These are phyloP conservation scores for Chionodraco myersi DNA, from an alignment of 2,113 vertebrate species.

Conservation along the genomic window DNA sequence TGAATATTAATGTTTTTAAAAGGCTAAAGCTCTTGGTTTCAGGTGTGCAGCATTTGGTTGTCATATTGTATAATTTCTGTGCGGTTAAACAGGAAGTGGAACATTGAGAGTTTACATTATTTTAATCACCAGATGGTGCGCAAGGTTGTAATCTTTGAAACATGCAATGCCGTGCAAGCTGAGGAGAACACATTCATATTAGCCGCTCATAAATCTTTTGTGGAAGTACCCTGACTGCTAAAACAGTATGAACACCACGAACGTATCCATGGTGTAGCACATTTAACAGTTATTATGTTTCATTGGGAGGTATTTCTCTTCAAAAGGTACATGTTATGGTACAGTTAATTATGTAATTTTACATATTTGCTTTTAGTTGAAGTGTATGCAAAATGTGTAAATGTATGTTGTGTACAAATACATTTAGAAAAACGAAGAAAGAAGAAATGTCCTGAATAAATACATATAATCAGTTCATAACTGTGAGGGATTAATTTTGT, in stretches of 20 bases:
- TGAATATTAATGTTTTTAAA: background rate
- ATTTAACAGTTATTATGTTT: background rate
- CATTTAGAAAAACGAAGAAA: too few relatives aligned
- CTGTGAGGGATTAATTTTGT: too few relatives aligned
- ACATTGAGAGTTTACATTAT: slow-evolving; percentile 1
- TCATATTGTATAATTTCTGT: background rate
- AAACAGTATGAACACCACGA: too few relatives aligned
- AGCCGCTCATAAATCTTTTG: background rate
- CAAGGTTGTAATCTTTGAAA: slow-evolving; percentile 45
- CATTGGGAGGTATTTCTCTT: background rate
- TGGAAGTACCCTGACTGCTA: too few relatives aligned
- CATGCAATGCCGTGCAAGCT: slow-evolving; percentile 11
- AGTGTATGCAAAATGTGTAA: background rate
- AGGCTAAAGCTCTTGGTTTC: too few relatives aligned
- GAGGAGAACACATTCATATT: background rate
- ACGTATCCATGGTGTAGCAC: background rate
- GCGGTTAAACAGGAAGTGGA: slow-evolving; percentile 5
- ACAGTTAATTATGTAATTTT: too few relatives aligned
- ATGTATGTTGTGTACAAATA: background rate
- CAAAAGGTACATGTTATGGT: too few relatives aligned
- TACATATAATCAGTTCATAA: background rate
- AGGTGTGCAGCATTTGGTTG: background rate
- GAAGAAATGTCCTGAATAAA: background rate
- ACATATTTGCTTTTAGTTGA: background rate
- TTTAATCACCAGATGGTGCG: slow-evolving; percentile 21